These are phyloP conservation scores for Lutra lutra DNA, from an alignment of 2,797 vertebrate species.

Conservation along the genomic window DNA sequence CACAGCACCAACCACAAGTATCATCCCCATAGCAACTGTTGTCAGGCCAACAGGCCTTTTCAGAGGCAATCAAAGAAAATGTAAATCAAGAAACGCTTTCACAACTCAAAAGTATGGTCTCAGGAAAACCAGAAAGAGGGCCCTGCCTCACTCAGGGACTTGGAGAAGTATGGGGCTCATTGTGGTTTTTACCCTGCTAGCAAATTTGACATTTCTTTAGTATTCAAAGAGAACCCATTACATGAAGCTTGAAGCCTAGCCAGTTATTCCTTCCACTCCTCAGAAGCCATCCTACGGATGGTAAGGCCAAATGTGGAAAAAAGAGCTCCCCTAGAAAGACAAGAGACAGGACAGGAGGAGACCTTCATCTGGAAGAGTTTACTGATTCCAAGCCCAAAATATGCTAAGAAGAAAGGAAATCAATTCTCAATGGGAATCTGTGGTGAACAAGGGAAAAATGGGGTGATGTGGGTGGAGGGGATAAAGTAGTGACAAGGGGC, in stretches of 20 bases:
- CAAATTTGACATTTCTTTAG: neutral
- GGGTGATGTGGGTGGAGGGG: neutral
- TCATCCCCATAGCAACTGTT: slow-evolving; percentile 52
- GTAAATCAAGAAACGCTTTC: slow-evolving; percentile 34
- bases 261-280: neutral
- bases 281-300: neutral
- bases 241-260: neutral
- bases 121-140: slow-evolving; percentile 43
- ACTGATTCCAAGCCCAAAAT: neutral
- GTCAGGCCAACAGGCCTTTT: slow-evolving; percentile 3
- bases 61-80: slow-evolving; percentile 28
- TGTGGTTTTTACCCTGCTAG: neutral
- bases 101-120: neutral
- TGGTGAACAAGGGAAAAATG: neutral
- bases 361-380: neutral
- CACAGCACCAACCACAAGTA: slow-evolving; percentile 10
- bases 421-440: neutral
- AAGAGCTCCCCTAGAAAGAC: neutral
- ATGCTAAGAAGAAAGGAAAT: slow-evolving; percentile 1
- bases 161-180: neutral
- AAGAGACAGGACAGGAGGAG: neutral
- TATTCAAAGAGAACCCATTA: neutral
- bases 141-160: neutral
- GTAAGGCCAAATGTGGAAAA: neutral
- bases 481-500: neutral